Conservation (phyloP, 2,797 vertebrate species). For the Enteromius unitaeniatus region DNA sequence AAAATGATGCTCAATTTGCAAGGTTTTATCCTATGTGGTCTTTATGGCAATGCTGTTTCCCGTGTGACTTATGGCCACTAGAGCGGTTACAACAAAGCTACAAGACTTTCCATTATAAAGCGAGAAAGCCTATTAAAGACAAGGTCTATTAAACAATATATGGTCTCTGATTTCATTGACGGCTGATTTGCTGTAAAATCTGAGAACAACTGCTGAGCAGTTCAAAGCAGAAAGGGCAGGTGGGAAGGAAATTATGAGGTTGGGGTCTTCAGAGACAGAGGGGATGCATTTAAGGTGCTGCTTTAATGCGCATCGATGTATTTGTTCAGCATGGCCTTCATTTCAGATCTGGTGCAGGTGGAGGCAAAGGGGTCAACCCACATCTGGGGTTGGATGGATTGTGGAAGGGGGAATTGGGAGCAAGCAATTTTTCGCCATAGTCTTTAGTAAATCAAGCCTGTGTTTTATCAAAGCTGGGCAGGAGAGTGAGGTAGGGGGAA, state of each 20-base stretch:
- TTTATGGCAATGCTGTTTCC: constrained; percentile 53
- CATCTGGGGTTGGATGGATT: constrained; percentile 49
- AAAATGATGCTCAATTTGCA: constrained; percentile 56
- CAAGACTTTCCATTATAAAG: constrained; percentile 51
- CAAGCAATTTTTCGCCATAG: constrained; percentile 41
- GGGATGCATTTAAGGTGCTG: constrained; percentile 24
- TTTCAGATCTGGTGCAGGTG: constrained; percentile 53
- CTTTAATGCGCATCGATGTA: constrained; percentile 53
- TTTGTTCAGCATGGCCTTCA: constrained; percentile 56
- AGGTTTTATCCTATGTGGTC: constrained; percentile 41
- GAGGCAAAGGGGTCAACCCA: constrained; percentile 46
- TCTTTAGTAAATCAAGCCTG: constrained; percentile 25
- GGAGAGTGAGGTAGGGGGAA: constrained; percentile 1
- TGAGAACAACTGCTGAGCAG: constrained; percentile 28
- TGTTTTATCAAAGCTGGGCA: constrained; percentile 38
- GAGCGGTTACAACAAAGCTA: constrained; percentile 41
- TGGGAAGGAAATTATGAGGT: constrained; percentile 7
- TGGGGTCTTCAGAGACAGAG: constrained; percentile 12
- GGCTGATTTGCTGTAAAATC: constrained; percentile 49
- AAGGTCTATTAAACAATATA: constrained; percentile 57
- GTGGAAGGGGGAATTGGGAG: constrained; percentile 31
- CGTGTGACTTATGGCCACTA: constrained; percentile 50
- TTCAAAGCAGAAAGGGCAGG: constrained; percentile 20
- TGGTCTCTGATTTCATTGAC: constrained; percentile 35
- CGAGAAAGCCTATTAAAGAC: constrained; percentile 57